Evolutionary conservation across 2,113 vertebrate genomes (phyloP), one percentile per base, ranked within the genome.

Genomic region (Cygnus atratus): DNA sequence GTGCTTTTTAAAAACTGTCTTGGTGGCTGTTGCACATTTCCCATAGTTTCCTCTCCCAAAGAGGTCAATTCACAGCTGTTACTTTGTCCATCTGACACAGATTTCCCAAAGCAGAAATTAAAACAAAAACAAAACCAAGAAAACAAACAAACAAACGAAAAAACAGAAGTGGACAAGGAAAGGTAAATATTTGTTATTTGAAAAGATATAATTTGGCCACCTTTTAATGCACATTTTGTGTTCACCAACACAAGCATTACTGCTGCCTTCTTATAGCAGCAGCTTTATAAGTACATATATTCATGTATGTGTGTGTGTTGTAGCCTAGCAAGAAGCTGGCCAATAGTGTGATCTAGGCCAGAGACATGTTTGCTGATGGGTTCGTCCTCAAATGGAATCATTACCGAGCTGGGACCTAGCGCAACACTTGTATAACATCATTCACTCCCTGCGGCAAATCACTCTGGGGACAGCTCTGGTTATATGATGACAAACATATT

Each of bases 11-110:
- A 68, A 39, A 67, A 48, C 58, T 54, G 48, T 46, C 94, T 87
- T 50, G 28, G 54, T 41, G 80, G 84, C 22, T 91, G 84, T 76
- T 92, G 93, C 92, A 93, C 86, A 6, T 87, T 81, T 90, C 76
- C 80, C 86, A 75, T n/a, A 78, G 78, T 24, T 13, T 10, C 22
- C 18, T 18, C 5, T 21, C 29, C 15, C 8, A 19, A 81, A 84
- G 24, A 82, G 25, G 13, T 79, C 52, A 72, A 12, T 68, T 93
- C 52, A 68, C 37, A 84, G 29, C 41, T 77, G 29, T 57, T 39
- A 71, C 65, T 93, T 77, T 62, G 41, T 66, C 35, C 67, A 7
- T 7, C 26, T 31, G 39, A 67, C 35, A 22, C 28, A 17, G 29
- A 43, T 57, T 77, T 92, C 24, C 67, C 48, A 58, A 35, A 81